These are phyloP conservation scores for Muscicapa comitata DNA, from an alignment of 2,797 vertebrate genomes.

Conservation along the genomic window DNA sequence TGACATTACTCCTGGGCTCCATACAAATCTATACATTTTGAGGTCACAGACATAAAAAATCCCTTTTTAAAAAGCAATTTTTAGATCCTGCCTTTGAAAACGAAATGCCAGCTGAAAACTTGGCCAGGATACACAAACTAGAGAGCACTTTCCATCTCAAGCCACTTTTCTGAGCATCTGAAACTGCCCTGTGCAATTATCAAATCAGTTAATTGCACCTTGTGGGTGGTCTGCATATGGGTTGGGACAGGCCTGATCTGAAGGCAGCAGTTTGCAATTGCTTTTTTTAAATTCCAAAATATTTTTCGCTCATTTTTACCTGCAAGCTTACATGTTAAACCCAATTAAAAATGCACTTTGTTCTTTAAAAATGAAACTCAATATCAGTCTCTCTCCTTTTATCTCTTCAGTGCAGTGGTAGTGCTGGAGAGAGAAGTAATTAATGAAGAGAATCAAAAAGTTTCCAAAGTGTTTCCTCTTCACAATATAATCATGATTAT, in stretches of 20 bases:
- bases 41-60: background rate
- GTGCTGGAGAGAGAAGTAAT: constrained; percentile 10
- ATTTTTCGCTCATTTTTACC: background rate
- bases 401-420: background rate
- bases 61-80: background rate
- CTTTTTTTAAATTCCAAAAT: background rate
- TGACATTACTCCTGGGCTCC: background rate
- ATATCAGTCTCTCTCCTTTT: background rate
- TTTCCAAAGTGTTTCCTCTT: constrained; percentile 31
- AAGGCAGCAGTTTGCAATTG: background rate
- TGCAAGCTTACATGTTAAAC: background rate
- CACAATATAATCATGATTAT: constrained; percentile 34
- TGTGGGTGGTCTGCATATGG: background rate
- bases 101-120: background rate
- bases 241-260: background rate
- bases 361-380: constrained; percentile 1
- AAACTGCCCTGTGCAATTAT: background rate
- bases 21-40: background rate
- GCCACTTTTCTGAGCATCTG: background rate
- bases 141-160: background rate
- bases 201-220: background rate
- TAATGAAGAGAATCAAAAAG: constrained; percentile 16
- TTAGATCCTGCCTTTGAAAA: background rate
- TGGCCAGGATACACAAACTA: background rate
- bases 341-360: background rate